These are phyloP conservation scores for Alfaro cultratus DNA, from an alignment of 2,797 vertebrate genomes.

Conservation along the genomic window DNA sequence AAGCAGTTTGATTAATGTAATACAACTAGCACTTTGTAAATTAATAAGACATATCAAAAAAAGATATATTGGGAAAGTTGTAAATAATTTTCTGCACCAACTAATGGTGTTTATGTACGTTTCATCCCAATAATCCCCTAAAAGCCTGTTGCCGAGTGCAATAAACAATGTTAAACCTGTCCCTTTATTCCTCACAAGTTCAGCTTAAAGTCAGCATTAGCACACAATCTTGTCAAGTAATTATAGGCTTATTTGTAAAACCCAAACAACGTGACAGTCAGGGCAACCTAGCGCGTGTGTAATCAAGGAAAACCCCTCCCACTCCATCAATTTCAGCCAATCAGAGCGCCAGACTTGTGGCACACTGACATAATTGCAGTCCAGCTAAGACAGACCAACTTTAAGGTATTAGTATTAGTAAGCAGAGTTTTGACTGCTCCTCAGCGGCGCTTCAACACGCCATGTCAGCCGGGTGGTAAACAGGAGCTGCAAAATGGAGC, in stretches of 20 bases:
- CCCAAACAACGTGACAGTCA: conserved; percentile 73
- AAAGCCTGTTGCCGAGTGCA: conserved; percentile 30
- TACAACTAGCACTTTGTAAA: neutral
- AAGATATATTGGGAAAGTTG: neutral
- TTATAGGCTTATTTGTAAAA: conserved; percentile 61
- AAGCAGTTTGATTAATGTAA: neutral
- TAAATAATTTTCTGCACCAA: conserved; percentile 5
- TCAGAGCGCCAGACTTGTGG: conserved; percentile 72
- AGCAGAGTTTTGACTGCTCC: conserved; percentile 34
- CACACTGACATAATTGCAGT: conserved; percentile 84
- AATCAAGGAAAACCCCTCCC: conserved; percentile 84
- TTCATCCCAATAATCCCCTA: conserved; percentile 12
- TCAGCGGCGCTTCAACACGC: conserved; percentile 42
- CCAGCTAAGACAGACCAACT: conserved; percentile 72
- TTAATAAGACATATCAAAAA: neutral
- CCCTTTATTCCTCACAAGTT: conserved; percentile 15
- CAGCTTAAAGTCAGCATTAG: conserved; percentile 35
- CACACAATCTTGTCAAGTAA: conserved; percentile 44
- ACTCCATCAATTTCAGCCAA: conserved; percentile 87
- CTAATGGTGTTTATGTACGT: neutral
- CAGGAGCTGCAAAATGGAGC: conserved; percentile 81
- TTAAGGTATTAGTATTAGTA: conserved; percentile 23
- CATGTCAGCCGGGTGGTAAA: conserved; percentile 77
- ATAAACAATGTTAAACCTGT: conserved; percentile 22
- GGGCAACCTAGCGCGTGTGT: conserved; percentile 76